Conservation (phyloP, 1,140 invertebrate species). For the Drosophila simulans region DNA sequence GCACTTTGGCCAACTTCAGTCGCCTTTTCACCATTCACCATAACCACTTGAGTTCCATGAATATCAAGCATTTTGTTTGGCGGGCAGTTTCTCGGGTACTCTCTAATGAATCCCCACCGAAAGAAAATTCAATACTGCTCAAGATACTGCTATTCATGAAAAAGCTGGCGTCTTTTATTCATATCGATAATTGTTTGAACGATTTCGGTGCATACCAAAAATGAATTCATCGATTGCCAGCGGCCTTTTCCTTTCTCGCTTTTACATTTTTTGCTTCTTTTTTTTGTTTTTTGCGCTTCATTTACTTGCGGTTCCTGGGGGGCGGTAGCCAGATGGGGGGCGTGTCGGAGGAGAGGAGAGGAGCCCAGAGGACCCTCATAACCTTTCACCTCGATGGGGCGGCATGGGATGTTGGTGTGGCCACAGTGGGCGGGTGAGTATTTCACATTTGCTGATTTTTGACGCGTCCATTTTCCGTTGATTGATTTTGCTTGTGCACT, state of each 20-base stretch:
- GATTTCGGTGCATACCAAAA: conserved; percentile 47
- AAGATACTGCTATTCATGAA: conserved; percentile 29
- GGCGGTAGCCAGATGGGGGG: neutral
- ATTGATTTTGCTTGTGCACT: conserved; percentile 66
- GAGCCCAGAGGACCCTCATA: conserved; percentile 39
- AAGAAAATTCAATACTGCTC: conserved; percentile 12
- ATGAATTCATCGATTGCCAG: conserved; percentile 50
- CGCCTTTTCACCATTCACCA: conserved; percentile 12
- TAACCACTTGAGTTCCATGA: conserved; percentile 14
- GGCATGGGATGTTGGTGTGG: neutral
- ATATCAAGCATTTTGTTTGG: conserved; percentile 24
- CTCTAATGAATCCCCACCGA: neutral
- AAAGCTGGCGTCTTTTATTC: conserved; percentile 30
- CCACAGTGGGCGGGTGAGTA: conserved; percentile 14
- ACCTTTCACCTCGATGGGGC: conserved; percentile 24
- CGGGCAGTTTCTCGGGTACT: conserved; percentile 11
- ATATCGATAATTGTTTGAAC: conserved; percentile 55
- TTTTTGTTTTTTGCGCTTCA: conserved; percentile 20
- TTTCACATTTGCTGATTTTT: conserved; percentile 79
- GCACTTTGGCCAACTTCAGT: conserved; percentile 20
- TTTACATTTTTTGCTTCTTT: conserved; percentile 4
- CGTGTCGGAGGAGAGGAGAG: conserved; percentile 4
- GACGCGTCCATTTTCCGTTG: conserved; percentile 68
- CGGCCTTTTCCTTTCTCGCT: conserved; percentile 23
- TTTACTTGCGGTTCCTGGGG: conserved; percentile 17